Percentiles rank a stretch among this genome's conserved stretches.
phyloP scores from a whole-genome alignment of 2,888 invertebrate species.

The Gisinianus flammeolus region DNA sequence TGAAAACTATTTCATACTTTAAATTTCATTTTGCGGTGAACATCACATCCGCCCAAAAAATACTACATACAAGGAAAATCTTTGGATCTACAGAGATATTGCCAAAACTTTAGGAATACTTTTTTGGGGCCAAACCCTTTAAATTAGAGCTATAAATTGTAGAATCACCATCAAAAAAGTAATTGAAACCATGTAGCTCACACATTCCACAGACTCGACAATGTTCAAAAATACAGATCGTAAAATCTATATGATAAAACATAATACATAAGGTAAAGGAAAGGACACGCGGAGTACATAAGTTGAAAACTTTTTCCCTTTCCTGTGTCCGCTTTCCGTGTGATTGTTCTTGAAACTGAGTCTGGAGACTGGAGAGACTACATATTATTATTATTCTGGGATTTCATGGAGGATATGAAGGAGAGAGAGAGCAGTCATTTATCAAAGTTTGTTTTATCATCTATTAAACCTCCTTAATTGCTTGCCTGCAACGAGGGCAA shows the following conservation, averaged over 20 bases:
- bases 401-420: neutral
- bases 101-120: no score
- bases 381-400: neutral
- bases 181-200: neutral
- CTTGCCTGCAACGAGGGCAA: slow-evolving; percentile 20
- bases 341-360: neutral
- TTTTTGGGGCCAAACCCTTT: no score
- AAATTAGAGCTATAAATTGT: neutral
- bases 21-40: no score
- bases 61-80: no score
- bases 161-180: neutral
- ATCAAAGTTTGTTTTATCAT: slow-evolving; percentile 33
- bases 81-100: no score
- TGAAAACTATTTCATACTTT: no score
- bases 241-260: neutral
- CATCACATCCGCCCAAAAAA: no score
- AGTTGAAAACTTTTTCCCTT: no score
- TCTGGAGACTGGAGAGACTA: neutral
- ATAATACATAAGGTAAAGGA: no score
- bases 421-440: slow-evolving; percentile 23
- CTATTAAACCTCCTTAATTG: slow-evolving; percentile 37
- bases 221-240: neutral
- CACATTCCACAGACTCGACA: neutral
- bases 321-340: neutral
- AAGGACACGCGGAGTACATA: no score